Evolutionary conservation across 2,797 vertebrate genomes (phyloP).

Genomic region (Siniperca obscura): DNA sequence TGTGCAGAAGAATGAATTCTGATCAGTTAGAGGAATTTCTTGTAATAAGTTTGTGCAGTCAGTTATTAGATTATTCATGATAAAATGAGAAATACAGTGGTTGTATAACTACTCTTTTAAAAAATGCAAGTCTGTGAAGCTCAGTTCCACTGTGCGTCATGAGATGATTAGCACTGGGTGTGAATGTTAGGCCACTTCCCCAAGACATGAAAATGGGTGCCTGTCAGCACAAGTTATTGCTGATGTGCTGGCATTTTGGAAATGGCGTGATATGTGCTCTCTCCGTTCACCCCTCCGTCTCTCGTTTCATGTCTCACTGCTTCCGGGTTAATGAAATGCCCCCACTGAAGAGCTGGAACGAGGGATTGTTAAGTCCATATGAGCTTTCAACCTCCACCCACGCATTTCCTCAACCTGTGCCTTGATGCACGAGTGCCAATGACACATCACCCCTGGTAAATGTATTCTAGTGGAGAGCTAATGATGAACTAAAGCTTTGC

Average conservation of each 20-base stretch:
- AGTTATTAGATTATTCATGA: constrained; percentile 55
- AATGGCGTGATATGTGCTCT: constrained; percentile 40
- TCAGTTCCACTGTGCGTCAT: constrained; percentile 23
- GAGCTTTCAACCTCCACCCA: constrained; percentile 48
- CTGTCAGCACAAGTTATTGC: constrained; percentile 67
- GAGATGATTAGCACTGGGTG: constrained; percentile 51
- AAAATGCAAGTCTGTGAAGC: constrained; percentile 24
- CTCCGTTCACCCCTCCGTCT: constrained; percentile 44
- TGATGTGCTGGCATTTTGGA: constrained; percentile 70
- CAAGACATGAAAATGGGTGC: constrained; percentile 51
- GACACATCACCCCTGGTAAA: constrained; percentile 22
- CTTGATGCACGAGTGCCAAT: constrained; percentile 19
- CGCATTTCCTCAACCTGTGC: constrained; percentile 36
- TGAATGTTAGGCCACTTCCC: constrained; percentile 52
- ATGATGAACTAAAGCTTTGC: constrained; percentile 28
- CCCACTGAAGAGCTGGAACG: constrained; percentile 55
- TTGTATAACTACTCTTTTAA: constrained; percentile 44
- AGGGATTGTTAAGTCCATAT: constrained; percentile 61
- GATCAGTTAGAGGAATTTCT: constrained; percentile 34
- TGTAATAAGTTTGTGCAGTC: constrained; percentile 25
- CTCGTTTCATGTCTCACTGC: constrained; percentile 66
- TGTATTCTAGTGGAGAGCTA: constrained; percentile 19
- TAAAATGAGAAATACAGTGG: constrained; percentile 35
- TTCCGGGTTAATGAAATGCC: constrained; percentile 79
- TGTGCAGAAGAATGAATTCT: constrained; percentile 37